Percentiles rank a stretch among this genome's conserved stretches.
Evolutionary conservation across 2,113 vertebrate genomes (phyloP).

Genomic region (Cyanoderma ruficeps): DNA sequence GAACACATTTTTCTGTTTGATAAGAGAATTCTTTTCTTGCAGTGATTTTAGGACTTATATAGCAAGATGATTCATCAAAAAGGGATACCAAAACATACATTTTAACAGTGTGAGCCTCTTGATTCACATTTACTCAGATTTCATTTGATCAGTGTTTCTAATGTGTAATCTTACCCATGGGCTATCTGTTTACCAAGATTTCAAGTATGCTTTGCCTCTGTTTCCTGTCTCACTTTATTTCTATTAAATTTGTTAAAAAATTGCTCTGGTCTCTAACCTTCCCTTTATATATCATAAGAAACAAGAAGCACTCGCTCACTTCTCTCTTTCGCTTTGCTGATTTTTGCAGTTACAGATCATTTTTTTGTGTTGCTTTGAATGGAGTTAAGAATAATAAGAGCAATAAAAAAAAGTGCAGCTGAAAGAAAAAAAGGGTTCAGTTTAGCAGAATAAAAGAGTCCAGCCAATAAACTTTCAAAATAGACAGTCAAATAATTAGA

Average conservation of each 20-base stretch:
- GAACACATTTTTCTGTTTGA: neutral
- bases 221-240: neutral
- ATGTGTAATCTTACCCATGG: neutral
- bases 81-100: neutral
- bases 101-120: neutral
- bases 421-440: neutral
- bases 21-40: neutral
- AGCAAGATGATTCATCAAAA: neutral
- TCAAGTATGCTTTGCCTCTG: neutral
- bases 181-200: neutral
- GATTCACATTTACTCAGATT: neutral
- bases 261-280: neutral
- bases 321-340: neutral
- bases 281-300: neutral
- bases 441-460: neutral
- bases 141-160: neutral
- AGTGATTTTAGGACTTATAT: neutral
- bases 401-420: neutral
- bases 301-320: neutral
- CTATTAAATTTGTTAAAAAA: neutral
- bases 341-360: neutral
- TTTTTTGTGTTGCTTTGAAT: neutral
- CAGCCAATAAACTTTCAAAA: neutral
- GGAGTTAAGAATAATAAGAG: neutral
- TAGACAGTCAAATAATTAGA: neutral